Conservation (phyloP, 2,113 vertebrate genomes). For the Typhlomys cinereus region DNA sequence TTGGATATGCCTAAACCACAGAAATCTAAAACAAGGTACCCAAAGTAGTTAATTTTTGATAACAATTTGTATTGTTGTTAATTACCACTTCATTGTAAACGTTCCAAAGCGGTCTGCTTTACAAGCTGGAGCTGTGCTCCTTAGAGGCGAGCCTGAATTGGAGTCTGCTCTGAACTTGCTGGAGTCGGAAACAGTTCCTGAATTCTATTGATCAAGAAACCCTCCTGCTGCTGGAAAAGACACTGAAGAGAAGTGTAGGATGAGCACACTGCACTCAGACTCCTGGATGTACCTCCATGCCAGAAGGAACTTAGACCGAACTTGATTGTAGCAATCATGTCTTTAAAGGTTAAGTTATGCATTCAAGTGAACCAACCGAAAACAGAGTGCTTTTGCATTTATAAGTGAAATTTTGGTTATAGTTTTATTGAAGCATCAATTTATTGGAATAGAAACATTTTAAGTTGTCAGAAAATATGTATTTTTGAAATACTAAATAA, state of each 20-base stretch:
- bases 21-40: slow-evolving; percentile 82
- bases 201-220: not conserved
- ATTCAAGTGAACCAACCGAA: slow-evolving; percentile 7
- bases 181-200: not conserved
- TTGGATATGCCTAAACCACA: slow-evolving; percentile 79
- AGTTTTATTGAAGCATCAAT: not conserved
- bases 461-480: slow-evolving; percentile 28
- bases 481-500: slow-evolving; percentile 64
- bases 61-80: not conserved
- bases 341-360: slow-evolving; percentile 43
- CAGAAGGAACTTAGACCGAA: not conserved
- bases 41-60: slow-evolving; percentile 93
- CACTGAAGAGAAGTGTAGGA: not conserved
- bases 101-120: not conserved
- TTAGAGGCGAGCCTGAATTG: not conserved
- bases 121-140: not conserved
- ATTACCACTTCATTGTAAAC: not conserved
- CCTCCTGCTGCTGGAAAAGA: not conserved
- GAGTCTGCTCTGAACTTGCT: not conserved
- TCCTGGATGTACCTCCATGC: not conserved
- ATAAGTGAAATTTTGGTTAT: slow-evolving; percentile 18
- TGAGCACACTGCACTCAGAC: not conserved
- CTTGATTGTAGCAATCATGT: slow-evolving; percentile 6
- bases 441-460: slow-evolving; percentile 46
- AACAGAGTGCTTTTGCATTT: slow-evolving; percentile 45